Percentiles rank a stretch among this genome's conserved stretches.
Evolutionary conservation across 2,888 invertebrate genomes (phyloP).

Genomic region (Byasa hedistus): DNA sequence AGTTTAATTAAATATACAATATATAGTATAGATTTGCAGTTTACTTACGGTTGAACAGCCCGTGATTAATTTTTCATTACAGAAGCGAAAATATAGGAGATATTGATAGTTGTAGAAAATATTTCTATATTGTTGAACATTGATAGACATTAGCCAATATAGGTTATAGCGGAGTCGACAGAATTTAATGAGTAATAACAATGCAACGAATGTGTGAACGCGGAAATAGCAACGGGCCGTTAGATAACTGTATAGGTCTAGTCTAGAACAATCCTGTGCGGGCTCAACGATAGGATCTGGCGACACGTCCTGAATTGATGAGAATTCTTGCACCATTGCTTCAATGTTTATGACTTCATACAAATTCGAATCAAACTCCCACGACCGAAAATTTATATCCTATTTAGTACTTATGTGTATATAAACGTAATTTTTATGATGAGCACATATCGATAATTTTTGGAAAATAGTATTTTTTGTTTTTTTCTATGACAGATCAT

Average conservation of each 20-base stretch:
- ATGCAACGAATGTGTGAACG: constrained; percentile 64
- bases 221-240: constrained; percentile 72
- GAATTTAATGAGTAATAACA: constrained; percentile 47
- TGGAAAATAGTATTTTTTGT: background rate
- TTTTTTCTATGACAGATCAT: background rate
- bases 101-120: too few species aligned
- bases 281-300: constrained; percentile 58
- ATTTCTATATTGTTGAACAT: background rate
- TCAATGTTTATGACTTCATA: constrained; percentile 24
- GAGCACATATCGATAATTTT: background rate
- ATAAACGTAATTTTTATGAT: background rate
- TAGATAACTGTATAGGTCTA: constrained; percentile 72
- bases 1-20: background rate
- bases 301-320: constrained; percentile 72
- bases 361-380: background rate
- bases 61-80: too few species aligned
- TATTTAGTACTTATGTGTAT: background rate
- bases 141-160: background rate
- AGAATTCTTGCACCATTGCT: constrained; percentile 34
- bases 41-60: too few species aligned
- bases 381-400: background rate
- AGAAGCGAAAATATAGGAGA: too few species aligned
- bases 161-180: constrained; percentile 19
- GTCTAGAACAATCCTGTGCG: constrained; percentile 72
- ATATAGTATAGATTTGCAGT: background rate